Percentiles rank a stretch among this genome's conserved stretches.
Conservation (phyloP, 2,888 invertebrate species). For the Drosophila maculinotata region DNA sequence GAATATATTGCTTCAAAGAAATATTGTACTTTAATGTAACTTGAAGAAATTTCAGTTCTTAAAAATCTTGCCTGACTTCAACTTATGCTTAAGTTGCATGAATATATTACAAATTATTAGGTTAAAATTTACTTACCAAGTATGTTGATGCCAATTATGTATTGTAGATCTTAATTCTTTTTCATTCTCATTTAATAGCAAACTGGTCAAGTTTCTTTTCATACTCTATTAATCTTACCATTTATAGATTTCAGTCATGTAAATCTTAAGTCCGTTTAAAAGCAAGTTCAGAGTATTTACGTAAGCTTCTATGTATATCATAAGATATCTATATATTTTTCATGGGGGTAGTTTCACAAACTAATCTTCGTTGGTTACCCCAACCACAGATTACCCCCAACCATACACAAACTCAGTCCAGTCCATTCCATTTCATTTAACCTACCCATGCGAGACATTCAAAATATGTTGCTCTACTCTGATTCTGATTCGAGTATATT, state of each 20-base stretch:
- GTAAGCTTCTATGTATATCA: background rate
- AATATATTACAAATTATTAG: background rate
- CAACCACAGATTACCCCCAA: conserved; percentile 22
- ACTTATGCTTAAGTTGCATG: background rate
- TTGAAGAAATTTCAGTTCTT: background rate
- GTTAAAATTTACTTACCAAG: too few species aligned
- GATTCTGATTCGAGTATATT: conserved; percentile 36
- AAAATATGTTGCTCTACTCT: conserved; percentile 58
- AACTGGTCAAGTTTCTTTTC: background rate
- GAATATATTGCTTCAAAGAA: background rate
- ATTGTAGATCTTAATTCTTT: background rate
- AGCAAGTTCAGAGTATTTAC: background rate
- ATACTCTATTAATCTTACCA: too few species aligned
- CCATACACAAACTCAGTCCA: conserved; percentile 13
- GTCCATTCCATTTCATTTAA: conserved; percentile 38
- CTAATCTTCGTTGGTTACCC: conserved; percentile 50
- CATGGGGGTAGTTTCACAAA: conserved; percentile 4
- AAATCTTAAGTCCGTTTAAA: background rate
- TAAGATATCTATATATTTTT: conserved; percentile 1
- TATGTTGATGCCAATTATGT: too few species aligned
- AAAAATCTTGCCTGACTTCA: background rate
- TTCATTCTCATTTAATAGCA: background rate
- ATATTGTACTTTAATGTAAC: too few species aligned
- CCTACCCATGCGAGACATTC: conserved; percentile 36
- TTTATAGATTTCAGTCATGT: too few species aligned